phyloP scores from a whole-genome alignment of 2,888 invertebrate species.

The Myopa tessellatipennis region DNA sequence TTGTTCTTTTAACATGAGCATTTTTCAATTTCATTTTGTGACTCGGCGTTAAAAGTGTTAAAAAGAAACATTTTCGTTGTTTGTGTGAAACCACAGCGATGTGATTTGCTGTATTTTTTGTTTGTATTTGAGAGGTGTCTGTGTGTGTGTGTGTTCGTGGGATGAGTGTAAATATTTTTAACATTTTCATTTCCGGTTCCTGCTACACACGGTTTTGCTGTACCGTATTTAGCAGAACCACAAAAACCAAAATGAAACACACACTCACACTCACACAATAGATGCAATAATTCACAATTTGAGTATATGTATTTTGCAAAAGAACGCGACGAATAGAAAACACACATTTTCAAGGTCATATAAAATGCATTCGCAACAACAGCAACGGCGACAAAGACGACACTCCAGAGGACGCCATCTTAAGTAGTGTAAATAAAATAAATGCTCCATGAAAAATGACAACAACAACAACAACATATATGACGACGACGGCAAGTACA shows the following conservation, averaged over 20 bases:
- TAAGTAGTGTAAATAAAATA: constrained; percentile 20
- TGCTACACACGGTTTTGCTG: constrained; percentile 9
- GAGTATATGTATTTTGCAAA: too few species aligned
- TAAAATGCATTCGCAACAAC: background rate
- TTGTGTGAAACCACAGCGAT: background rate
- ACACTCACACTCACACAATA: background rate
- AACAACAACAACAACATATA: background rate
- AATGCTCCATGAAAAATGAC: background rate
- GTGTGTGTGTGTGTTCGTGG: background rate
- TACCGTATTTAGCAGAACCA: too few species aligned
- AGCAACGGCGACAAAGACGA: background rate
- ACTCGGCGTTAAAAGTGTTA: constrained; percentile 26
- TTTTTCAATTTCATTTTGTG: constrained; percentile 34
- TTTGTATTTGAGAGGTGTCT: background rate
- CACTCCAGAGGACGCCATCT: constrained; percentile 2
- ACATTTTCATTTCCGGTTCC: constrained; percentile 35
- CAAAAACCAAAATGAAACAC: background rate
- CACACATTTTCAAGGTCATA: background rate
- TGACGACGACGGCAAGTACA: background rate
- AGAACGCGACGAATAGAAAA: too few species aligned
- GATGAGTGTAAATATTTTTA: constrained; percentile 25
- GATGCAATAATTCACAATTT: too few species aligned
- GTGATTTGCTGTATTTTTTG: background rate
- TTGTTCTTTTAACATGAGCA: background rate
- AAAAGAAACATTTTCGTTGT: constrained; percentile 31